Conservation (phyloP, 2,797 vertebrate genomes). For the Buphagus erythrorhynchus region DNA sequence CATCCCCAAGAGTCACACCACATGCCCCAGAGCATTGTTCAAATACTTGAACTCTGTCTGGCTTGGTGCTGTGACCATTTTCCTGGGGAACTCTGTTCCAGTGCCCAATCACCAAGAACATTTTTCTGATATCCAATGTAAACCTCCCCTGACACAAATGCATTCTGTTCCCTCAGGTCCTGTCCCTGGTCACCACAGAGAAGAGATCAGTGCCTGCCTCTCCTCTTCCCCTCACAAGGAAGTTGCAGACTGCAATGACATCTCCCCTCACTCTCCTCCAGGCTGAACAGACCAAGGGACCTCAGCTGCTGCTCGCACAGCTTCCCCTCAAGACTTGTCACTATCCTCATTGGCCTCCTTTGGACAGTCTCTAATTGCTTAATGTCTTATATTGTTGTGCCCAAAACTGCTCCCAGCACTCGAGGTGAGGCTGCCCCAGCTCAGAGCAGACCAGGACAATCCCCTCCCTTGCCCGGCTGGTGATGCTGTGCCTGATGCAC, state of each 20-base stretch:
- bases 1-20: neutral
- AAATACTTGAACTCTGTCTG: neutral
- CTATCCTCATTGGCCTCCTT: neutral
- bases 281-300: neutral
- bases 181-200: neutral
- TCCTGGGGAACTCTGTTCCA: neutral
- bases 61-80: neutral
- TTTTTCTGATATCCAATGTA: neutral
- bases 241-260: neutral
- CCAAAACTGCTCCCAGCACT: fast-evolving
- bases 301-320: fast-evolving
- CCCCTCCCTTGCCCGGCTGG: neutral
- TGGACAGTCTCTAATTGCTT: neutral
- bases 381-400: too few species aligned
- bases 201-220: neutral
- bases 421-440: fast-evolving
- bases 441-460: neutral
- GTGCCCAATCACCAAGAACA: neutral
- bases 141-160: neutral
- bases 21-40: neutral
- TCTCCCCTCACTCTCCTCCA: neutral
- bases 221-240: neutral
- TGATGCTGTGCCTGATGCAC: fast-evolving
- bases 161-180: neutral
- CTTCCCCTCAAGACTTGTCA: neutral